Evolutionary conservation across 2,113 vertebrate species (phyloP), one percentile per base, ranked within the genome.

Genomic region (Carassius gibelio): DNA sequence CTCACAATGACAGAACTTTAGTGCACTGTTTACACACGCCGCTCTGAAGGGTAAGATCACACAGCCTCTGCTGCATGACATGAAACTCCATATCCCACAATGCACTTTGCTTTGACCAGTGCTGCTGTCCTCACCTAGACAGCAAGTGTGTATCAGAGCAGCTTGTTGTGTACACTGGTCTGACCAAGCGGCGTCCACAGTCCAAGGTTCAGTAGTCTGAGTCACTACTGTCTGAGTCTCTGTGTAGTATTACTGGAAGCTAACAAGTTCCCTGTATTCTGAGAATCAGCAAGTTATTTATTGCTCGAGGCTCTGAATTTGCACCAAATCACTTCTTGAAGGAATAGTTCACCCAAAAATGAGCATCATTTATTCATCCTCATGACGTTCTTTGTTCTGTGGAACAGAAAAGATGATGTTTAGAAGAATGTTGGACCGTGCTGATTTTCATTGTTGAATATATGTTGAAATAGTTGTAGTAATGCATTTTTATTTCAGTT

Each of bases 1-100:
- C 84, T 74, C 84, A 88, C 84, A 62, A 86, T 84, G 81, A 84
- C 69, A 62, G 76, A 88, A 88, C 76, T 84, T 85, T 68, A 88
- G 82, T 87, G 88, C 91, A 94, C 90, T 93, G 87, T 90, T 93
- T 91, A 91, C 93, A 94, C 92, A 86, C 55, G 42, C n/a, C 77
- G 64, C 76, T 84, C 82, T 84, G 66, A 87, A 87, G 83, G 61
- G 72, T 82, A 86, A 89, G 85, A 86, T 86, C 82, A 75, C 84
- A 81, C 68, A 75, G 77, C n/a, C 66, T 52, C 61, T 80, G 84
- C 77, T 84, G 68, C 57, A 77, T 84, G 55, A 82, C 76, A 80
- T 81, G 50, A 5, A 80, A 87, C 82, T 88, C 75, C 64, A 86
- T 59, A 86, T 82, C 68, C 64, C 68, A 86, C 76, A 82, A 83